Percentiles rank a stretch among this genome's conserved stretches.
phyloP scores from a whole-genome alignment of 2,113 vertebrate species.

The Pygoscelis antarcticus region DNA sequence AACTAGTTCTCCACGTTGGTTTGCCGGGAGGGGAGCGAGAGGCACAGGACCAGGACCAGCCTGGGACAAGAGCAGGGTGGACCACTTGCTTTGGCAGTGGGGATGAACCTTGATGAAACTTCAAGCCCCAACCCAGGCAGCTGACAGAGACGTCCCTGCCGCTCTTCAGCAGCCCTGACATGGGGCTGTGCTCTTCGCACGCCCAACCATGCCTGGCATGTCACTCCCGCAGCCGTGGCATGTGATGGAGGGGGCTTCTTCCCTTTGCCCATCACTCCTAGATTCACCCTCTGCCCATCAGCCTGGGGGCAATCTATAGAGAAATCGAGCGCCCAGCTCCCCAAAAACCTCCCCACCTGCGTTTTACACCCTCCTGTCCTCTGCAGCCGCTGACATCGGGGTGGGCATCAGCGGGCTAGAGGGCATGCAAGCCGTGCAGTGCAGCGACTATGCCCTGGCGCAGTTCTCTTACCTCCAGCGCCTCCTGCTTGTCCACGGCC shows the following conservation, averaged over 20 bases:
- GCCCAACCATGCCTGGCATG: rapidly evolving
- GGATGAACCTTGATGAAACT: neutral
- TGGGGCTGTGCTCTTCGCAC: rapidly evolving
- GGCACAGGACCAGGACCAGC: neutral
- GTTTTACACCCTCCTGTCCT: neutral
- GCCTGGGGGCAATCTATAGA: neutral
- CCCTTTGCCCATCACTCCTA: neutral
- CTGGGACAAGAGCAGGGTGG: neutral
- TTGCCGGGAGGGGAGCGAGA: neutral
- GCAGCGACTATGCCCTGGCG: constrained; percentile 86
- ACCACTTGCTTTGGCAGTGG: rapidly evolving
- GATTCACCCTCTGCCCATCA: neutral
- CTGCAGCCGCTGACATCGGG: constrained; percentile 87
- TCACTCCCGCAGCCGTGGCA: neutral
- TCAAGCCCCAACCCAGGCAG: neutral
- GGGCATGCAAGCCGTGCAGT: constrained; percentile 89
- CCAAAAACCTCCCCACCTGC: rapidly evolving
- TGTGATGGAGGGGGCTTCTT: neutral
- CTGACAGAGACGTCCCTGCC: neutral
- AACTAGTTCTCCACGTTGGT: neutral
- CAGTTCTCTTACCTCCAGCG: constrained; percentile 87
- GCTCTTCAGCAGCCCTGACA: neutral
- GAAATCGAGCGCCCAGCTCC: neutral
- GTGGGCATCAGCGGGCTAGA: constrained; percentile 89
- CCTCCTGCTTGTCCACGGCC: constrained; percentile 89